These are phyloP conservation scores for Drosophila imparisetae DNA, from an alignment of 2,888 invertebrate species.

Conservation along the genomic window DNA sequence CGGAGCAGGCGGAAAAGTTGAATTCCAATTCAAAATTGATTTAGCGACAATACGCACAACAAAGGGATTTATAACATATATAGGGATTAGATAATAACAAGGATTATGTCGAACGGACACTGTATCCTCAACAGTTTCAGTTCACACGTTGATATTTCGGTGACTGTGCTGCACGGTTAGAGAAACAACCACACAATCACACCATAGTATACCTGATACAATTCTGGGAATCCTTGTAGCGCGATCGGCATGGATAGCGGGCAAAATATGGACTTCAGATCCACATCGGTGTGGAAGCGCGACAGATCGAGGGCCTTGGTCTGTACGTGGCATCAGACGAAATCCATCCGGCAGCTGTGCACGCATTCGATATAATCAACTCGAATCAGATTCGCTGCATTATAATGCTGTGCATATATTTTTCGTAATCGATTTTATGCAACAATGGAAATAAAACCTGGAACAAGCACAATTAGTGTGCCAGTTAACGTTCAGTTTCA, in stretches of 20 bases:
- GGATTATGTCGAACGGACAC: constrained; percentile 7
- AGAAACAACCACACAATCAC: constrained; percentile 30
- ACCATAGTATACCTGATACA: constrained; percentile 86
- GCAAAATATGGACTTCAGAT: constrained; percentile 90
- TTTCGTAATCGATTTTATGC: background rate
- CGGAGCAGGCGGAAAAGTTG: background rate
- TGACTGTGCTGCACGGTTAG: constrained; percentile 30
- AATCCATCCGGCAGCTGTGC: constrained; percentile 91
- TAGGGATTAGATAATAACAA: constrained; percentile 2
- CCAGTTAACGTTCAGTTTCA: background rate
- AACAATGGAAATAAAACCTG: background rate
- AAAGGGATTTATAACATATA: background rate
- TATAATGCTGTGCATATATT: too few species aligned
- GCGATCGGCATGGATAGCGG: constrained; percentile 85
- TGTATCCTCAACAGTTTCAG: constrained; percentile 13
- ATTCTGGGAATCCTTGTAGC: constrained; percentile 48
- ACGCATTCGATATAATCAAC: constrained; percentile 13
- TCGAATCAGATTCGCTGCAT: background rate
- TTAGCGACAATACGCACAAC: background rate
- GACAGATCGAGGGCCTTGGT: constrained; percentile 89
- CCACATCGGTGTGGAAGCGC: constrained; percentile 91
- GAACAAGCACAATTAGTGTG: background rate
- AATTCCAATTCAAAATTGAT: constrained; percentile 8
- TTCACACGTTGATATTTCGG: constrained; percentile 42
- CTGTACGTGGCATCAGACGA: constrained; percentile 87